Conservation (phyloP, 2,113 vertebrate species). For the Percopsis transmontana region DNA sequence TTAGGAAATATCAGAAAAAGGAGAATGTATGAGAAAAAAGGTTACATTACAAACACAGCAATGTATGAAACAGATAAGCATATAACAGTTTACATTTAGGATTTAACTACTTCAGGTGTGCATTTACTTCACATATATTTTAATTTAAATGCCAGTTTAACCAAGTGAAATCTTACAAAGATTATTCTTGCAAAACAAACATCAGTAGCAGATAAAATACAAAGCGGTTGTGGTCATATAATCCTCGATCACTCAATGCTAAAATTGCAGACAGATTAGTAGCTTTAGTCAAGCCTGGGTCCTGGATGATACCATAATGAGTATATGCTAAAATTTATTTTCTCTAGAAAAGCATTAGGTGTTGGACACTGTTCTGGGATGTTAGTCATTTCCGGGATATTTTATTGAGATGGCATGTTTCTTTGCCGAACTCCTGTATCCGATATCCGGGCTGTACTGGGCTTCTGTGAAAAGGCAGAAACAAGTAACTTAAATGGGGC, state of each 20-base stretch:
- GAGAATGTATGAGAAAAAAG: background rate
- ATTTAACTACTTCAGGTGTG: background rate
- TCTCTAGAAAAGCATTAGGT: too few relatives aligned
- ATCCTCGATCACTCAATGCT: too few relatives aligned
- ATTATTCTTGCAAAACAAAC: too few relatives aligned
- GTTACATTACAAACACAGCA: background rate
- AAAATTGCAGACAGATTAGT: too few relatives aligned
- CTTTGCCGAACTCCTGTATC: slow-evolving; percentile 7
- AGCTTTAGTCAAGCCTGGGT: too few relatives aligned
- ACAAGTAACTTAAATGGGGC: slow-evolving; percentile 66
- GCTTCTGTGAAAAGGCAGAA: slow-evolving; percentile 47
- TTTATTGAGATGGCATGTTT: background rate
- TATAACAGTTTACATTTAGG: background rate
- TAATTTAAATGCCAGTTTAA: too few relatives aligned
- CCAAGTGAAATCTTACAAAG: too few relatives aligned
- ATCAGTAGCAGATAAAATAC: too few relatives aligned
- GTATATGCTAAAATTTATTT: too few relatives aligned
- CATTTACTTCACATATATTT: background rate
- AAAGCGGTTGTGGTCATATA: too few relatives aligned
- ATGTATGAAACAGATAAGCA: background rate
- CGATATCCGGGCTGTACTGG: slow-evolving; percentile 30
- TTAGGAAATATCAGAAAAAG: background rate
- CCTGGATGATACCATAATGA: too few relatives aligned
- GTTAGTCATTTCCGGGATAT: background rate
- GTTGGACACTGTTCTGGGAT: too few relatives aligned